Evolutionary conservation across 2,888 invertebrate genomes (phyloP).

Genomic region (Eumerus sabulonum): DNA sequence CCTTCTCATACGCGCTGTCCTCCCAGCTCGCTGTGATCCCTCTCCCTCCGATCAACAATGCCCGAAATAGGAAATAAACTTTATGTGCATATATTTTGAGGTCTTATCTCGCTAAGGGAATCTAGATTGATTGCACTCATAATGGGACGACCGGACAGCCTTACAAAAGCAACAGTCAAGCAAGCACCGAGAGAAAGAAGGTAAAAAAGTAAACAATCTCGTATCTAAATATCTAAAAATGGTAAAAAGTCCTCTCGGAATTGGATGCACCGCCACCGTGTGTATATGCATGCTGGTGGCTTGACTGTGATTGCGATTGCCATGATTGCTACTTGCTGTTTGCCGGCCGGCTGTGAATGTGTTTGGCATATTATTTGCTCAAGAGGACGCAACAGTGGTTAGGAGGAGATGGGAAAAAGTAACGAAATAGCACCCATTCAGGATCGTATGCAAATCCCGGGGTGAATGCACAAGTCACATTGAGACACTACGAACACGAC

Average conservation of each 20-base stretch:
- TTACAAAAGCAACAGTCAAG: slow-evolving; percentile 24
- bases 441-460: slow-evolving; percentile 60
- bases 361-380: slow-evolving; percentile 50
- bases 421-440: slow-evolving; percentile 29
- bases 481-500: slow-evolving; percentile 48
- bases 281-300: slow-evolving; percentile 24
- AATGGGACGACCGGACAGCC: slow-evolving; percentile 64
- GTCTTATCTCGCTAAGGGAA: slow-evolving; percentile 66
- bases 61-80: slow-evolving; percentile 65
- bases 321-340: background rate
- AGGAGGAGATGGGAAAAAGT: slow-evolving; percentile 18
- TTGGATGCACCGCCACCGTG: slow-evolving; percentile 38
- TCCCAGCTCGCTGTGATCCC: no score
- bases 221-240: slow-evolving; percentile 46
- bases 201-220: slow-evolving; percentile 29
- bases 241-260: slow-evolving; percentile 40
- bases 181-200: slow-evolving; percentile 4
- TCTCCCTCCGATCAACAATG: background rate
- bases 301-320: no score
- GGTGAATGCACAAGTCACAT: slow-evolving; percentile 65
- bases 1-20: no score
- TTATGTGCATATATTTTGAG: slow-evolving; percentile 67
- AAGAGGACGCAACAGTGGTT: slow-evolving; percentile 20
- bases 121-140: slow-evolving; percentile 71
- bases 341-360: slow-evolving; percentile 11